Base-by-base conservation (phyloP, 2,113 vertebrate genomes). In the Pagrus major region DNA sequence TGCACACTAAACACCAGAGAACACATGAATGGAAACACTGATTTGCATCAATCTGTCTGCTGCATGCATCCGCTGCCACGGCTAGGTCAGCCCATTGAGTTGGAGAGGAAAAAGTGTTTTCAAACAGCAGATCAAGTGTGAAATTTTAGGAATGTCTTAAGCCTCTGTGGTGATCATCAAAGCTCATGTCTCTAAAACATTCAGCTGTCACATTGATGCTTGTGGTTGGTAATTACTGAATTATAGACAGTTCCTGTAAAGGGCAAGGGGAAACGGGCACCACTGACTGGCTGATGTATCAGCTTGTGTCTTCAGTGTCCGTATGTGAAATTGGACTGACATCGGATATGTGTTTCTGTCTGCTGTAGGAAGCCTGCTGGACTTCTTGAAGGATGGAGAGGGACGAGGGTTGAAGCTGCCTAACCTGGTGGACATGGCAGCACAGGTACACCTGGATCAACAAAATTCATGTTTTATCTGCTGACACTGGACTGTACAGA, bases 371-470 rank as follows among this genome's bases (percentile, higher is more conserved):
- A 99, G 98, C 84, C 96, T 99, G 86, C 95, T 99, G 77, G 98
- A 99, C 84, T 99, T 97, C 93, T 80, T 98, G 73, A 98, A 98
- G 92, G 96, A 96, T 3, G 96, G 95, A 84, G 97, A 98, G 91
- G 97, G 97, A 91, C 95, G 95, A 88, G 95, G 90, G 21, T 81
- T 99, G 89, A 99, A 99, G 88, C 92, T 99, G 79, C 98, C 98
- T 0, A 97, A 99, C 80, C 94, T 99, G 65, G 98, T 99, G 80
- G 98, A 99, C 90, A 98, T 99, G 97, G 97, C 98, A 0, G 96
- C 97, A 27, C 98, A 99, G 97, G 98, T 99, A 87, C 0, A 20
- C 20, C 21, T 15, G 0, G 1, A 7, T 33, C 44, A 54, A 0
- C n/a, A n/a, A n/a, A n/a, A n/a, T n/a, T n/a, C 11, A 7, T 14